Base-by-base conservation (phyloP, 30 jellyfish, hydroid and myxozoan species). In the Phacellophora camtschatica region DNA sequence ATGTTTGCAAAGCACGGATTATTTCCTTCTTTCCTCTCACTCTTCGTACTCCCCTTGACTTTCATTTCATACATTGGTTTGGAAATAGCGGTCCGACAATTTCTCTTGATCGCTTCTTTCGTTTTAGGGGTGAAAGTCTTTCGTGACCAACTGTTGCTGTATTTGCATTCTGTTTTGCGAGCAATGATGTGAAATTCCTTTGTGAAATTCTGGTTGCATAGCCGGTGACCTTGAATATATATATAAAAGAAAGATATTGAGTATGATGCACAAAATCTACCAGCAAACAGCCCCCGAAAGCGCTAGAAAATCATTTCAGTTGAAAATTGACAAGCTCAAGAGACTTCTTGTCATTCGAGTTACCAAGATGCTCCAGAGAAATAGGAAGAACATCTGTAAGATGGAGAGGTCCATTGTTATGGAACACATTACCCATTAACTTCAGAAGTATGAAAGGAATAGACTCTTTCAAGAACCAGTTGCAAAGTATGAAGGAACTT, bases 401-500 rank as follows among this genome's bases (percentile, higher is more conserved):
- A 32, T 67, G 82, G 82, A 36, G 82, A 39, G 82, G 82, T 4
- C 82, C 66, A 18, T 36, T 67, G 82, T 36, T 67, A 36, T 67
- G 70, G 82, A 67, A 67, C 35, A 67, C 82, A 67, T 36, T 67
- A 37, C 82, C 42, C 39, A 67, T 37, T 0, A 67, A 34, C 82
- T 32, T 67, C 7, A 67, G 82, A 67, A 42, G 85, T 45, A 71
- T 24, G 30, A 71, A 71, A 71, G 74, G 74, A 43, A 71, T 69
- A 71, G 74, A 28, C 85, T 30, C 87, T 73, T 73, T 73, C 63
- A 73, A 49, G 75, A 28, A 36, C 77, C 25, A 73, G 87, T 51
- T 73, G 87, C 51, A 73, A 73, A 49, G 77, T 32, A 53, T 49
- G 77, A 73, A 73, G 87, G 62, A 73, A 32, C 87, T 73, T 49